phyloP scores from a whole-genome alignment of 2,888 invertebrate species.

The Lycocerus yunnanus region DNA sequence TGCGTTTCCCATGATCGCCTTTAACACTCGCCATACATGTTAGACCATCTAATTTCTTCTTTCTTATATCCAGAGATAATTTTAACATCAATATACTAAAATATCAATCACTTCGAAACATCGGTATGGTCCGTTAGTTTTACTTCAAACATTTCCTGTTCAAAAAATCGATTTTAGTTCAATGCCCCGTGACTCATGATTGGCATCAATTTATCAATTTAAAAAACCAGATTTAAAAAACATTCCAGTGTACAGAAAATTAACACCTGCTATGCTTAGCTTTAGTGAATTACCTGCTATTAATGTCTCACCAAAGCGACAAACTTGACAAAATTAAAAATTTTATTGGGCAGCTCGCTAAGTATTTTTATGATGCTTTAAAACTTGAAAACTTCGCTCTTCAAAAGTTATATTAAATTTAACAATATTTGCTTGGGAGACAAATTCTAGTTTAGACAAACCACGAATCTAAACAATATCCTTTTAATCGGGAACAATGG shows the following conservation, averaged over 20 bases:
- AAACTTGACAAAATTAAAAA: background rate
- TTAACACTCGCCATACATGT: background rate
- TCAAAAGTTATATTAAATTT: background rate
- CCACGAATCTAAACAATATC: too few species aligned
- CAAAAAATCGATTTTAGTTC: slow-evolving; percentile 17
- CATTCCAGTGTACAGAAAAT: background rate
- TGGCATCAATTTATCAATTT: background rate
- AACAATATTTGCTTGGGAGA: too few species aligned
- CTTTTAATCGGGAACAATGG: background rate
- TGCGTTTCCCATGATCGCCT: background rate
- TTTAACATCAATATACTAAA: background rate
- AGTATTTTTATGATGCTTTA: background rate
- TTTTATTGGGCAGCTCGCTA: background rate
- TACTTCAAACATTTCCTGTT: slow-evolving; percentile 11
- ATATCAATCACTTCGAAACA: background rate
- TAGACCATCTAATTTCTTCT: background rate
- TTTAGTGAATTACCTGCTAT: background rate
- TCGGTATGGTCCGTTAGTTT: slow-evolving; percentile 6
- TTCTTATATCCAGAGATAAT: background rate
- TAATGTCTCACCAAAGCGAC: background rate
- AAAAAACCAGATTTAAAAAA: slow-evolving; percentile 4
- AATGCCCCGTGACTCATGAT: slow-evolving; percentile 15
- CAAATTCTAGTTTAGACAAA: too few species aligned
- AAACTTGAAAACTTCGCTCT: background rate
- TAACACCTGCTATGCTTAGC: background rate